These are phyloP conservation scores for Anguilla megastoma DNA, from an alignment of 2,797 vertebrate species.

Conservation along the genomic window DNA sequence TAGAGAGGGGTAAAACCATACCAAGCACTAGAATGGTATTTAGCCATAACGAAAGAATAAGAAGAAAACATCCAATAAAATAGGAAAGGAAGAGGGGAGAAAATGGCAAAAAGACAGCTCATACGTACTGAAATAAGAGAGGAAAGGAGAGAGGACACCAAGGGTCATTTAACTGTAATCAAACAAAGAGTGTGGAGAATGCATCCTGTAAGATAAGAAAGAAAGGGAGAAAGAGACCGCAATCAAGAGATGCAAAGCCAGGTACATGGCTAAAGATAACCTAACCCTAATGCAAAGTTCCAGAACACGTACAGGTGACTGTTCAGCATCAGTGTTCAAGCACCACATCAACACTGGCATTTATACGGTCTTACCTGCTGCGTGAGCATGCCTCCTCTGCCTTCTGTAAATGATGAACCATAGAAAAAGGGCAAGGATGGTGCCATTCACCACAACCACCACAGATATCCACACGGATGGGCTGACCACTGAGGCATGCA, in stretches of 20 bases:
- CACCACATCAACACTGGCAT: background rate
- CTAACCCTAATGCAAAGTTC: background rate
- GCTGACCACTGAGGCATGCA: conserved; percentile 27
- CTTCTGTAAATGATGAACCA: conserved; percentile 66
- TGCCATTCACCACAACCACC: conserved; percentile 50
- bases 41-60: background rate
- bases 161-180: background rate
- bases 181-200: background rate
- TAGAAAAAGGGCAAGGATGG: conserved; percentile 58
- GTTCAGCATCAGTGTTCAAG: background rate
- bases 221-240: conserved; percentile 21
- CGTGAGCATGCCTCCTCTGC: conserved; percentile 39
- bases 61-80: conserved; percentile 35
- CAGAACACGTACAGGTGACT: background rate
- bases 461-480: conserved; percentile 61
- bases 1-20: conserved; percentile 20
- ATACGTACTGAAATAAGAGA: background rate
- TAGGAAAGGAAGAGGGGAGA: conserved; percentile 20
- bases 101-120: background rate
- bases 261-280: background rate
- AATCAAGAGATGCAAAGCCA: background rate
- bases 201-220: conserved; percentile 39
- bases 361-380: conserved; percentile 50
- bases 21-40: background rate
- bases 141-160: too few relatives aligned